These are phyloP conservation scores for Perdita meconis DNA, from an alignment of 2,888 invertebrate genomes.

Conservation along the genomic window DNA sequence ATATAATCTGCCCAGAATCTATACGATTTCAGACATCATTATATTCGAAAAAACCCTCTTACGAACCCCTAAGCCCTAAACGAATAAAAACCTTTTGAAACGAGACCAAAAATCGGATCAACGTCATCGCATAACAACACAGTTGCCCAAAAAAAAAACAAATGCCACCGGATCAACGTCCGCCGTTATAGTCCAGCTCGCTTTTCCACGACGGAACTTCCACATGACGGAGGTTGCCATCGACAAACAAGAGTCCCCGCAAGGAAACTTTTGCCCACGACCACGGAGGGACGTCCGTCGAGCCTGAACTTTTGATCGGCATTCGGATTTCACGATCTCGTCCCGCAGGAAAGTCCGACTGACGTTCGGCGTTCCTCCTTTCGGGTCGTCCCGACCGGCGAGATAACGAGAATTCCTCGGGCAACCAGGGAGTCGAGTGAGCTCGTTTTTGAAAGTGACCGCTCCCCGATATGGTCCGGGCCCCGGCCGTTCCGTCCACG, in stretches of 20 bases:
- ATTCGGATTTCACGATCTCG: slow-evolving; percentile 40
- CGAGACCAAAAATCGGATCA: no score
- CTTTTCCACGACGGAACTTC: slow-evolving; percentile 19
- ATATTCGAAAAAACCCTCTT: no score
- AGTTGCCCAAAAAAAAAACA: no score
- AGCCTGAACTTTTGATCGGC: slow-evolving; percentile 46
- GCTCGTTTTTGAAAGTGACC: slow-evolving; percentile 9
- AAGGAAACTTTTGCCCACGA: slow-evolving; percentile 31
- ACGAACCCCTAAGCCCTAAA: no score
- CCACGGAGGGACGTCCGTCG: slow-evolving; percentile 13
- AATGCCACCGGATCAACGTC: background rate
- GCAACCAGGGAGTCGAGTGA: background rate
- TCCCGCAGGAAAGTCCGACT: slow-evolving; percentile 12
- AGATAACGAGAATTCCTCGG: slow-evolving; percentile 30
- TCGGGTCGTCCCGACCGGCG: background rate
- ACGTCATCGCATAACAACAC: no score
- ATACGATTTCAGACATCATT: no score
- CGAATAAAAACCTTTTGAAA: no score
- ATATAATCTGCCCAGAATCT: no score
- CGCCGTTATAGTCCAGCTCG: background rate
- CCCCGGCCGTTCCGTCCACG: background rate
- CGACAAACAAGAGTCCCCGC: background rate
- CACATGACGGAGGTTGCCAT: background rate
- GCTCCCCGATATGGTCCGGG: background rate
- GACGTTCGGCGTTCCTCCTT: slow-evolving; percentile 19